Percentiles rank a stretch among this genome's conserved stretches.
Evolutionary conservation across 2,888 invertebrate species (phyloP).

Genomic region (Nomada flava): DNA sequence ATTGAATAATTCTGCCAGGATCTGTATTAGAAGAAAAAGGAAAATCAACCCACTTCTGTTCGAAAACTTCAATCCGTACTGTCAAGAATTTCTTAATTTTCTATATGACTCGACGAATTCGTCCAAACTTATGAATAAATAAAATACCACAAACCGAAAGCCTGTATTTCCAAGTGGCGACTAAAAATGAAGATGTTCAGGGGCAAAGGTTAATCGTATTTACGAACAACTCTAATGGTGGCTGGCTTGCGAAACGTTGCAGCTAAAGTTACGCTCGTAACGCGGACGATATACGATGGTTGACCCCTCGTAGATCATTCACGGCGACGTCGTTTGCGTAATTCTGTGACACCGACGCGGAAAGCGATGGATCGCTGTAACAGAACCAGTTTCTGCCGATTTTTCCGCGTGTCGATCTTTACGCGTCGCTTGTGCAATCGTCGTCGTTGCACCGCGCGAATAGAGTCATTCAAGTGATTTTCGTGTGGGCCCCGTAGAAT

Average conservation of each 20-base stretch:
- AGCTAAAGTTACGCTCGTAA: conserved; percentile 10
- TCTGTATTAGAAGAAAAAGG: too few relatives aligned
- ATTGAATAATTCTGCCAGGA: too few relatives aligned
- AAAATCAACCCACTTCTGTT: too few relatives aligned
- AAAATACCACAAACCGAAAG: too few relatives aligned
- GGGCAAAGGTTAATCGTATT: conserved; percentile 22
- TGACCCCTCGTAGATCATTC: conserved; percentile 55
- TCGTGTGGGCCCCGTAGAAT: conserved; percentile 16
- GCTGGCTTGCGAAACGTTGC: conserved; percentile 24
- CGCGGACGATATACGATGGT: conserved; percentile 19
- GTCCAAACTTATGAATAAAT: too few relatives aligned
- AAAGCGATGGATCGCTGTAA: conserved; percentile 53
- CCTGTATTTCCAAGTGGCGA: not conserved
- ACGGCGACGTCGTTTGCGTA: conserved; percentile 54
- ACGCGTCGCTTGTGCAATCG: conserved; percentile 20
- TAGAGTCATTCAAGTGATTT: conserved; percentile 20
- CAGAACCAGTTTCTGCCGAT: conserved; percentile 47
- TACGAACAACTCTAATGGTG: not conserved
- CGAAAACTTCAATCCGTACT: too few relatives aligned
- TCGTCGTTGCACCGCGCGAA: conserved; percentile 10
- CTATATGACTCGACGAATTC: too few relatives aligned
- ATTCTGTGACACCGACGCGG: conserved; percentile 52
- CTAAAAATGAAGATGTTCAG: not conserved
- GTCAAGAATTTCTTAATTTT: too few relatives aligned
- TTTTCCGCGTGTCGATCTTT: conserved; percentile 40